Evolutionary conservation across 2,797 vertebrate genomes (phyloP).

Genomic region (Thamnophis elegans): DNA sequence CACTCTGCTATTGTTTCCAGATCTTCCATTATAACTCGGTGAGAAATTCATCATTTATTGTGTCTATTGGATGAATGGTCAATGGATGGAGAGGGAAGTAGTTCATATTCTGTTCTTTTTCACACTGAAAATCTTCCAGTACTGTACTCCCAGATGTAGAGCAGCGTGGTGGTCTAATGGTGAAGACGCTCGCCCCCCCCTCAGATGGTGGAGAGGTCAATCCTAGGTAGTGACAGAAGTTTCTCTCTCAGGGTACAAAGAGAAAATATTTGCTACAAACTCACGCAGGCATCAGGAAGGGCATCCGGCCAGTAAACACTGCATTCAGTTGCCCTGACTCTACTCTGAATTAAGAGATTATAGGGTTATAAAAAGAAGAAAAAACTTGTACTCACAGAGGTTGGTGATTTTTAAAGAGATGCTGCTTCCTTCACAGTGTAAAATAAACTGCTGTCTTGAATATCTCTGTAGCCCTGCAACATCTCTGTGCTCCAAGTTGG

Average conservation of each 20-base stretch:
- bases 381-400: not conserved
- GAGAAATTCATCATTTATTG: not conserved
- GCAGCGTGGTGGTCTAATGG: rapidly evolving
- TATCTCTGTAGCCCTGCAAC: not conserved
- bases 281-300: not conserved
- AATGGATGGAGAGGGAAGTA: not conserved
- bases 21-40: not conserved
- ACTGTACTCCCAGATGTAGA: not conserved
- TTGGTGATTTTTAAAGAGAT: not conserved
- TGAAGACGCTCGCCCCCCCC: not conserved
- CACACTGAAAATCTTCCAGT: not conserved
- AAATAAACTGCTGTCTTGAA: not conserved
- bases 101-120: not conserved
- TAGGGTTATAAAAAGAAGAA: not conserved
- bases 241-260: not conserved
- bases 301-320: not conserved
- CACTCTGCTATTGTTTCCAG: not conserved
- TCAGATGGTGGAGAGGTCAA: not conserved
- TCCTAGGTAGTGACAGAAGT: not conserved
- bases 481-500: not conserved
- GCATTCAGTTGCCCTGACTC: not conserved
- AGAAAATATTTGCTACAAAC: not conserved
- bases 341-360: not conserved
- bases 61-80: not conserved
- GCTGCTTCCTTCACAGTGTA: not conserved